Percentiles rank a stretch among this genome's conserved stretches.
Conservation (phyloP, 2,888 invertebrate genomes). For the Allolobophora icterica region DNA sequence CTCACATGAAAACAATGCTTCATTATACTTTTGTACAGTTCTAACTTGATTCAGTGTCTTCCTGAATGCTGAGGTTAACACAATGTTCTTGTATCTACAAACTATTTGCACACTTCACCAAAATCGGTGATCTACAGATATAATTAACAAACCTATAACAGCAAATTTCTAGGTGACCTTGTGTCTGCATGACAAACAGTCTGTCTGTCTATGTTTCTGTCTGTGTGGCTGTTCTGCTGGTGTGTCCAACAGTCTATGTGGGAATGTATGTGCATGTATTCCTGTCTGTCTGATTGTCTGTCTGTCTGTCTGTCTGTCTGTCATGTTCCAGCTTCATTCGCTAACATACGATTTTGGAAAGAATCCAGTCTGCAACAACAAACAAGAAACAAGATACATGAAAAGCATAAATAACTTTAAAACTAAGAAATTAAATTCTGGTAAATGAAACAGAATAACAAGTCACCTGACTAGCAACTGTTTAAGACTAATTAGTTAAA, state of each 20-base stretch:
- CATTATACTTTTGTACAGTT: background rate
- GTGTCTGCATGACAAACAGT: background rate
- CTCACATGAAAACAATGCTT: background rate
- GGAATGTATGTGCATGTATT: too few species aligned
- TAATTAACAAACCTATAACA: background rate
- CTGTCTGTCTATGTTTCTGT: background rate
- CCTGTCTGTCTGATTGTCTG: background rate
- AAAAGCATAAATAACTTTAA: background rate
- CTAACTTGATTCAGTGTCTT: background rate
- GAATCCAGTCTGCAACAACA: constrained; percentile 23
- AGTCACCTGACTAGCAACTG: background rate
- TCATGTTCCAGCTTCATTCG: background rate
- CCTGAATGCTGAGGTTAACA: background rate
- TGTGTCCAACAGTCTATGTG: too few species aligned
- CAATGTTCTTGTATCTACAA: background rate
- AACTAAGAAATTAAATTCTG: background rate
- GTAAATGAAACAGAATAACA: background rate
- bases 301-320: background rate
- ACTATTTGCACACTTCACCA: too few species aligned
- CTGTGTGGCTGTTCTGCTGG: background rate
- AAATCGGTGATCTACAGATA: background rate
- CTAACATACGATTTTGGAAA: constrained; percentile 23
- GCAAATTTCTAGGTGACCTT: background rate
- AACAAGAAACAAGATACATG: background rate
- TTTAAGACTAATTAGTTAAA: background rate